These are phyloP conservation scores for Trichogramma dendrolimi DNA, from an alignment of 2,888 invertebrate species.

Conservation along the genomic window DNA sequence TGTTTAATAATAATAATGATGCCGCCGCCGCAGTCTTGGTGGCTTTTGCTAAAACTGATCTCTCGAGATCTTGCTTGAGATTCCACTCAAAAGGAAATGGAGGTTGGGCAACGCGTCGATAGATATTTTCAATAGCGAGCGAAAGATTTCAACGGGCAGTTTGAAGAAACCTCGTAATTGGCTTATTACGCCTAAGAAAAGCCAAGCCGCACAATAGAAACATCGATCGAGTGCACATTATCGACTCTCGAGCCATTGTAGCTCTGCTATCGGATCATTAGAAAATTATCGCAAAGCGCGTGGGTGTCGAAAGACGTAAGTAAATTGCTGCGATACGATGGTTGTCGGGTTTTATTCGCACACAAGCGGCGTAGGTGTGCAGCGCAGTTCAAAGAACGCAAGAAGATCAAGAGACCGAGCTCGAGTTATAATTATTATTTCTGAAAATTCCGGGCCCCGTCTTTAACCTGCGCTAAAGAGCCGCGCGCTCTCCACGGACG, in stretches of 20 bases:
- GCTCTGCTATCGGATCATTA: neutral
- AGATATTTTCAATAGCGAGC: neutral
- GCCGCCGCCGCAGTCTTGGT: too few relatives aligned
- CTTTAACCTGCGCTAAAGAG: neutral
- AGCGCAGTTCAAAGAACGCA: slow-evolving; percentile 15
- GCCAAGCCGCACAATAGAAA: neutral
- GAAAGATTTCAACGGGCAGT: neutral
- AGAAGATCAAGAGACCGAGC: slow-evolving; percentile 25
- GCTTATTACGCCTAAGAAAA: neutral
- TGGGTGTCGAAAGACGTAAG: too few relatives aligned
- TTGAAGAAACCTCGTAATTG: too few relatives aligned
- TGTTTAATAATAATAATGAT: too few relatives aligned
- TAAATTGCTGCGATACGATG: too few relatives aligned
- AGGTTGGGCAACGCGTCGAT: too few relatives aligned
- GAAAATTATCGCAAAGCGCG: too few relatives aligned
- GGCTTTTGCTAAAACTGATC: too few relatives aligned
- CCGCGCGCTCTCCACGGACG: neutral
- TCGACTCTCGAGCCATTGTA: neutral
- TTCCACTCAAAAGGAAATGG: too few relatives aligned
- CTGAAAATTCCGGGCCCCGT: neutral
- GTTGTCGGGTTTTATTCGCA: neutral
- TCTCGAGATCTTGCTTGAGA: too few relatives aligned
- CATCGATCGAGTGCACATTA: slow-evolving; percentile 1
- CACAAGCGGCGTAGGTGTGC: too few relatives aligned
- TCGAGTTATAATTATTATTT: slow-evolving; percentile 24